Conservation (phyloP, 92 coral and sea anemone species). For the Galaxea fascicularis region DNA sequence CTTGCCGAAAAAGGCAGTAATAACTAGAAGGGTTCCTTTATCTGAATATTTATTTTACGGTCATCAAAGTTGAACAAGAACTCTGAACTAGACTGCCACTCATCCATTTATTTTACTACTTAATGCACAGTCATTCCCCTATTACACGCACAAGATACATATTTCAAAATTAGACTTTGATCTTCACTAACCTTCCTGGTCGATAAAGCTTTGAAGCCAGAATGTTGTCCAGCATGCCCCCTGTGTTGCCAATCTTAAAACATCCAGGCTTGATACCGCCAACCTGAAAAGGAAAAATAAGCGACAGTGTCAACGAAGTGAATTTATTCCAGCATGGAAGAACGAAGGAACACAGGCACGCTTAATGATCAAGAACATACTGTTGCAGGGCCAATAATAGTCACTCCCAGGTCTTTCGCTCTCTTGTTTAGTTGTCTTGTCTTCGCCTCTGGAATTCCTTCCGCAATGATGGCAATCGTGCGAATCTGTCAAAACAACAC, state of each 20-base stretch:
- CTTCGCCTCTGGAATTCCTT: constrained; percentile 99
- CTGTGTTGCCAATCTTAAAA: constrained; percentile 97
- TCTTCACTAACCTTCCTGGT: constrained; percentile 87
- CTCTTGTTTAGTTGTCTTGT: constrained; percentile 84
- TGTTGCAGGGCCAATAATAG: constrained; percentile 97
- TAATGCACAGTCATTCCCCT: too few species aligned
- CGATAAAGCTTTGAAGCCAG: constrained; percentile 93
- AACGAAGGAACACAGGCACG: neutral
- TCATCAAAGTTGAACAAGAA: too few species aligned
- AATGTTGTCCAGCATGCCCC: constrained; percentile 97
- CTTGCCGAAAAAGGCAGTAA: too few species aligned
- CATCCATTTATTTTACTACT: too few species aligned
- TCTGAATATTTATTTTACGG: neutral
- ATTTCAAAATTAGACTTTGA: neutral
- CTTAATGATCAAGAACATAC: constrained; percentile 48
- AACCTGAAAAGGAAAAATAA: constrained; percentile 59
- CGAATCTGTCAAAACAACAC: constrained; percentile 75
- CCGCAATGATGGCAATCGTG: constrained; percentile 96
- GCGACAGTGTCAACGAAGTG: neutral
- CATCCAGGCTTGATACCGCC: constrained; percentile 99
- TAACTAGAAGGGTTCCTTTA: too few species aligned
- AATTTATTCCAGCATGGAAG: too few species aligned
- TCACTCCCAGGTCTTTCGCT: constrained; percentile 83
- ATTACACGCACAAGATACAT: too few species aligned
- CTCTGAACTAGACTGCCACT: too few species aligned